Evolutionary conservation across 2,888 invertebrate species (phyloP), one percentile per base, ranked within the genome.

Genomic region (Himalopsyche kuldschensis): DNA sequence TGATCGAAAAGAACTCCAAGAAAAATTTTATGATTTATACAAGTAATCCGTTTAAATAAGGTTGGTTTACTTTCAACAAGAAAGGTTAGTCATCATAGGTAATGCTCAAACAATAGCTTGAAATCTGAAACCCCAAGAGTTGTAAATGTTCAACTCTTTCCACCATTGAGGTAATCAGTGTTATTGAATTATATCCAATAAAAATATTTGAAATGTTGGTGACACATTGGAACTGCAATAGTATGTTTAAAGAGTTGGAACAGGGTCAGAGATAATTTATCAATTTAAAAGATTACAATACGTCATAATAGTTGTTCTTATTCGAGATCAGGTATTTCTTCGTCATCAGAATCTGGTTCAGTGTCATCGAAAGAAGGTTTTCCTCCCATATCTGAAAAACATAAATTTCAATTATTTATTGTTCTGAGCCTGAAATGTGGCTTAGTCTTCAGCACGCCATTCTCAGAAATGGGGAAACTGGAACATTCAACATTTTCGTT

Each of bases 311-410:
- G 55, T 55, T 55, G 55, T 20, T 55, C 55, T 84, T 82, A 84
- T 79, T 79, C 82, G 63, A 84, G 77, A 11, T 84, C 84, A 1
- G 84, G 84, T 55, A 84, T 27, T 20, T 84, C 84, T 63, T 84
- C 84, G 30, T 84, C 84, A 8, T 82, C 84, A 10, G 84, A 84
- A 46, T 84, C 84, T 5, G 78, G 76, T 47, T 30, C 82, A 17
- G 79, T 15, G 27, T 82, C 82, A 30, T 84, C 84, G 31, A 84
- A 82, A 17, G 76, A 41, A 10, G 84, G 84, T 55, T 84, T 84
- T 10, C 82, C 84, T 41, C 35, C 76, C 10, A 75, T 78, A 75
- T 81, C 84, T 84, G 81, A 11, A 84, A 83, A 55, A 31, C 11
- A 41, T 15, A 41, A 15, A 41, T 41, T 41, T 41, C 4, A 1